Percentiles rank a stretch among this genome's conserved stretches.
Conservation (phyloP, 2,113 vertebrate species). For the human region GRCh38 chr1:220490501-220491000, state of each 20-base stretch:
- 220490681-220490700: not conserved
- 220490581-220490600: not conserved
- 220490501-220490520: not conserved
- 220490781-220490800: not conserved
- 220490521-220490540: not conserved
- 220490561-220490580: not conserved
- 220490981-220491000: constrained; percentile 29
- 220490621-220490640: not conserved
- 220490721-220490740: not conserved
- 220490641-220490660: not conserved
- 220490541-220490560: not conserved
- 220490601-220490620: not conserved
- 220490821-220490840: not conserved
- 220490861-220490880: not conserved
- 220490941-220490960: constrained; percentile 35
- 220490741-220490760: not conserved
- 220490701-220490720: not conserved
- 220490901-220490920: not conserved
- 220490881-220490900: constrained; percentile 67
- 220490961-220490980: constrained; percentile 56
- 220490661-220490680: not conserved
- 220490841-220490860: not conserved
- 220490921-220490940: constrained; percentile 56
- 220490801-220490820: not conserved
- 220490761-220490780: not conserved